Evolutionary conservation across 2,888 invertebrate genomes (phyloP), one percentile per base, ranked within the genome.

Genomic region (Tanypteryx hageni): DNA sequence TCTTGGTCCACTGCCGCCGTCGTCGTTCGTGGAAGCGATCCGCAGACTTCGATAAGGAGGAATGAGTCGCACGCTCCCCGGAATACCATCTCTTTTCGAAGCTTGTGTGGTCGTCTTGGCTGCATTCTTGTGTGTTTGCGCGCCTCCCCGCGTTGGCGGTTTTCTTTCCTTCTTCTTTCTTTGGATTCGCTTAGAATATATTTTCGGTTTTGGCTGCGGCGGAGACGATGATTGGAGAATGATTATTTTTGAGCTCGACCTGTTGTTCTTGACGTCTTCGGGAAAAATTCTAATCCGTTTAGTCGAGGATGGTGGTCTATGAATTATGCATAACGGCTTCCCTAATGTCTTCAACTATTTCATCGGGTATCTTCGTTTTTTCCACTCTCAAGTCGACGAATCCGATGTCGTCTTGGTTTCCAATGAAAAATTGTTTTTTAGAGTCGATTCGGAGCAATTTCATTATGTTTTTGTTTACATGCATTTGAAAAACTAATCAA

Each of bases 1-100:
- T 76, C 22, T 7, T 76, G 64, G 64, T 31, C 61, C 31, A 56
- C 31, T 2, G n/a, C 18, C 83, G 13, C 64, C 89, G 64, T 44
- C 89, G 64, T 22, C 59, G n/a, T 89, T 89, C 89, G 61, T 89
- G 89, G 89, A 89, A 89, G 89, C 64, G 89, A 89, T 89, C 64
- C 61, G 61, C 58, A 58, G 86, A 31, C 61, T 89, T 89, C 89
- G 89, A 89, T 89, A 89, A 89, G 89, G 61, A 89, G 68, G 64
- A 89, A 89, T 89, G 89, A 89, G 64, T 44, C 61, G 56, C 89
- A 64, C 64, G 89, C 27, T 68, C 44, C 64, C 56, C n/a, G 44
- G 76, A 22, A 64, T 61, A 64, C 64, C 44, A 16, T 56, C 31
- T 11, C 85, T 58, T 57, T 22, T 56, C 84, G 22, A 68, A 13